A percentile compares a stretch with the other conserved stretches of the same genome.
Conservation (phyloP, 2,888 invertebrate genomes). For the Drosophila dives region DNA sequence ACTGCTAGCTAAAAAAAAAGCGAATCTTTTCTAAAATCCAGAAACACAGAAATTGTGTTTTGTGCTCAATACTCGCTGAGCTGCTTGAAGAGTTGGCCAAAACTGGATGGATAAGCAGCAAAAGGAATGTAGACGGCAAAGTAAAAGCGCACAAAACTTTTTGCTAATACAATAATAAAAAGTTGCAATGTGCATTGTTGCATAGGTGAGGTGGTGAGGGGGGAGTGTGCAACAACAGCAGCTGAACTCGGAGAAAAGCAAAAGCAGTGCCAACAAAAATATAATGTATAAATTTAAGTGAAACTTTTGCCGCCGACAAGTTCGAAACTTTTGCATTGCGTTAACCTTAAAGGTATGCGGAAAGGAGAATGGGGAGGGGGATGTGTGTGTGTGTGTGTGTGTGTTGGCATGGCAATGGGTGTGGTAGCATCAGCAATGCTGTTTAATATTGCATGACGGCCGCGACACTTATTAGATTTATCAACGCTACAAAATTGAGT, state of each 20-base stretch:
- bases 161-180: constrained; percentile 77
- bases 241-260: constrained; percentile 8
- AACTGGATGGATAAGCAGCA: constrained; percentile 31
- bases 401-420: background rate
- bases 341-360: constrained; percentile 63
- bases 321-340: constrained; percentile 61
- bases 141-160: constrained; percentile 64
- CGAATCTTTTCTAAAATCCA: constrained; percentile 1
- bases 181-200: constrained; percentile 72
- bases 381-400: background rate
- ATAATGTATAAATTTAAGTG: constrained; percentile 63
- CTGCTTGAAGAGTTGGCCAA: constrained; percentile 10
- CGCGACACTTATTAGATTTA: constrained; percentile 78
- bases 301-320: constrained; percentile 66
- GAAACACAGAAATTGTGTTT: background rate
- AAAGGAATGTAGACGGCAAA: constrained; percentile 42
- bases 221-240: background rate
- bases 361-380: background rate
- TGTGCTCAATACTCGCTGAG: constrained; percentile 9
- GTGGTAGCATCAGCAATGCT: constrained; percentile 17
- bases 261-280: constrained; percentile 24
- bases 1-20: constrained; percentile 3
- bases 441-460: constrained; percentile 66
- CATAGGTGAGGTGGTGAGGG: constrained; percentile 9
- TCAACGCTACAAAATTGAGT: constrained; percentile 64